Evolutionary conservation across 1,140 invertebrate species (phyloP).

Genomic region (Phthorimaea operculella): DNA sequence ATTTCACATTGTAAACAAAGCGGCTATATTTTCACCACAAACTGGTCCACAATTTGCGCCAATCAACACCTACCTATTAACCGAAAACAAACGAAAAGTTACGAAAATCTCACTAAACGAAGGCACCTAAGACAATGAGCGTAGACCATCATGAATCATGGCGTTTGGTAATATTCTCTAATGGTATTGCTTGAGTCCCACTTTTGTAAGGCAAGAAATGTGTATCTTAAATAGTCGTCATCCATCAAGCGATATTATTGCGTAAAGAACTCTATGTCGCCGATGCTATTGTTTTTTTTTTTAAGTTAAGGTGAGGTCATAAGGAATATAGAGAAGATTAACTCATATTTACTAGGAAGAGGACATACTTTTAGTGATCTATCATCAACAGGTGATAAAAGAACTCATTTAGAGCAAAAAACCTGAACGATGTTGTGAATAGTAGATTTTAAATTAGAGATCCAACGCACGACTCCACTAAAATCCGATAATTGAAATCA

Average conservation of each 20-base stretch:
- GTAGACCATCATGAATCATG: constrained; percentile 38
- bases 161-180: constrained; percentile 39
- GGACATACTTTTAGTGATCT: too few relatives aligned
- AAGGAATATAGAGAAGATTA: background rate
- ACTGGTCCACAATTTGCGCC: constrained; percentile 9
- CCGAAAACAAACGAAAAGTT: constrained; percentile 9
- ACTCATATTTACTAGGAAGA: too few relatives aligned
- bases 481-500: too few relatives aligned
- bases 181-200: constrained; percentile 19
- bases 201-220: constrained; percentile 20
- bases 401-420: too few relatives aligned
- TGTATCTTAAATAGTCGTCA: constrained; percentile 31
- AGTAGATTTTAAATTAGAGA: too few relatives aligned
- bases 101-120: constrained; percentile 9
- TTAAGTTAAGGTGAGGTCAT: constrained; percentile 5
- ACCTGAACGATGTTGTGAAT: too few relatives aligned
- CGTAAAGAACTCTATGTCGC: constrained; percentile 14
- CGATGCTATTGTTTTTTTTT: constrained; percentile 25
- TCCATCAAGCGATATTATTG: constrained; percentile 29
- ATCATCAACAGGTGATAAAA: too few relatives aligned
- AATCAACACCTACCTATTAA: constrained; percentile 16
- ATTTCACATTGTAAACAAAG: background rate
- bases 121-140: constrained; percentile 31
- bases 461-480: too few relatives aligned
- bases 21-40: background rate